phyloP scores from a whole-genome alignment of 2,797 vertebrate species.

The Megaceryle alcyon region DNA sequence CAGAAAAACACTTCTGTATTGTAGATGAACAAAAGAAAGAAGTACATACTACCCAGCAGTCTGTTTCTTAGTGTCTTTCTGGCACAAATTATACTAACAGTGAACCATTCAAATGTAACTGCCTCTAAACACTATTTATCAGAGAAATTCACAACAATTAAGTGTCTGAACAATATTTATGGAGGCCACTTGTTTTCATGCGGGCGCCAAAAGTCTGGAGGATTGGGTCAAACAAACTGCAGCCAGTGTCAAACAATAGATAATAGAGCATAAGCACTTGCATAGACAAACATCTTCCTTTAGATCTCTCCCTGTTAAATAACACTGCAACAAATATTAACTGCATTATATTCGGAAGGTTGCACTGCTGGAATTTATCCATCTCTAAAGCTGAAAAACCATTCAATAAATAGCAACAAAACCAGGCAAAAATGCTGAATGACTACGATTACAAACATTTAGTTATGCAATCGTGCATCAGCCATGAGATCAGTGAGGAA shows the following conservation, averaged over 20 bases:
- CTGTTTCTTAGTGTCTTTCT: conserved; percentile 26
- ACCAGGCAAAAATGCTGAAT: background rate
- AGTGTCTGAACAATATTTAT: conserved; percentile 48
- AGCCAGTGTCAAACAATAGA: conserved; percentile 42
- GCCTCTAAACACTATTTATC: conserved; percentile 35
- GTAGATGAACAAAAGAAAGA: background rate
- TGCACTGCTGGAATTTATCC: background rate
- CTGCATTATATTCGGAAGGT: background rate
- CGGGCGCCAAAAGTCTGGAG: conserved; percentile 29
- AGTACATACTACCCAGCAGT: background rate
- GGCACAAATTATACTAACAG: background rate
- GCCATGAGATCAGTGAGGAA: background rate
- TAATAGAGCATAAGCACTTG: background rate
- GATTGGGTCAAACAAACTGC: conserved; percentile 31
- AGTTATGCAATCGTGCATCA: background rate
- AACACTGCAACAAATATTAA: background rate
- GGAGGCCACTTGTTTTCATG: conserved; percentile 17
- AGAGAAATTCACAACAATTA: conserved; percentile 51
- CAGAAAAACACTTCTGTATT: background rate
- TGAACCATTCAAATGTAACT: conserved; percentile 10
- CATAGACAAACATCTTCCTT: background rate
- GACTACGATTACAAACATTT: background rate
- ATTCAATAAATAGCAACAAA: background rate
- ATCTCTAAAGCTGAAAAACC: background rate
- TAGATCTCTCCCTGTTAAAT: background rate